These are phyloP conservation scores for Dasypus novemcinctus DNA, from an alignment of 2,113 vertebrate species.

Conservation along the genomic window DNA sequence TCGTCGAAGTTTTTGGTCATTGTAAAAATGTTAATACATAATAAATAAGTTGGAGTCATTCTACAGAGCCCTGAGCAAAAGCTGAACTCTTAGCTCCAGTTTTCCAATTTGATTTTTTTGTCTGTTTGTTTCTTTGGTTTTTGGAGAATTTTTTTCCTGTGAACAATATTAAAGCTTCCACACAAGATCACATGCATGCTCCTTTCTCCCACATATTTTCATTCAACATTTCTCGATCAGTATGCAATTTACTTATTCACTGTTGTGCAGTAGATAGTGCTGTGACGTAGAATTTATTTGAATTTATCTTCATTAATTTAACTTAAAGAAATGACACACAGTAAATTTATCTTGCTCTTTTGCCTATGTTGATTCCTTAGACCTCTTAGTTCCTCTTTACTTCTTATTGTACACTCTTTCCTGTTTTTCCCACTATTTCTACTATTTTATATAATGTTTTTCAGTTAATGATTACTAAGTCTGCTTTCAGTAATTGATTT, in stretches of 20 bases:
- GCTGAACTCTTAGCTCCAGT: not conserved
- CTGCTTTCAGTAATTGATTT: not conserved
- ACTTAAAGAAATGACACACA: not conserved
- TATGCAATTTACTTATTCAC: not conserved
- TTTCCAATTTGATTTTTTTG: not conserved
- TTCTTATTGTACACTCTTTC: not conserved
- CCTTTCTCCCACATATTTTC: not conserved
- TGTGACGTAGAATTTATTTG: not conserved
- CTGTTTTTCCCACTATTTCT: not conserved
- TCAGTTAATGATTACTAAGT: not conserved
- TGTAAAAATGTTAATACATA: not conserved
- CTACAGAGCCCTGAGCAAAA: not conserved
- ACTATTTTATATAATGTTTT: not conserved
- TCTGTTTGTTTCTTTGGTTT: too few relatives aligned
- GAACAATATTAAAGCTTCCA: not conserved
- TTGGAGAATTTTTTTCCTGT: not conserved
- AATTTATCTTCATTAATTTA: not conserved
- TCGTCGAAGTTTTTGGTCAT: not conserved
- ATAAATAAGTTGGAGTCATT: not conserved
- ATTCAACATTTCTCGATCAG: not conserved
- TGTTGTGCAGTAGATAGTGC: not conserved
- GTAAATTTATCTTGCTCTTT: not conserved
- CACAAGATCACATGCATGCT: not conserved
- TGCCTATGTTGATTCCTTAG: not conserved
- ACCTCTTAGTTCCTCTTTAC: not conserved